Evolutionary conservation across 1,140 invertebrate genomes (phyloP), one percentile per base, ranked within the genome.

Genomic region (Meloidogyne hapla): DNA sequence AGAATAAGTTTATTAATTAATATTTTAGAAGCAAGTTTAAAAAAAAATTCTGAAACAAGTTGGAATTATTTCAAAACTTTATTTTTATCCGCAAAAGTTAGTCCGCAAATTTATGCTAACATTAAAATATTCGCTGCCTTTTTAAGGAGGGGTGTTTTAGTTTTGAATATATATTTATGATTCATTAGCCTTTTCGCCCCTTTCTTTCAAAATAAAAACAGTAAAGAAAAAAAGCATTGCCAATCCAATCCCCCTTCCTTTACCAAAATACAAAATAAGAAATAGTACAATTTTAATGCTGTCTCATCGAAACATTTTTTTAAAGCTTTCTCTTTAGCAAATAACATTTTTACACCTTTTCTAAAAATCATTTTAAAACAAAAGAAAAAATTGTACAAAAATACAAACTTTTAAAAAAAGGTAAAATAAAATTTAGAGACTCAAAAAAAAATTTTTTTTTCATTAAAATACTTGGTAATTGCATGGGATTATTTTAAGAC

Each of bases 301-400:
- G 48, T n/a, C n/a, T 56, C 48, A 56, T 56, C 48, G 48, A 56
- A 56, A 56, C 18, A 18, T 56, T 56, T 56, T 5, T 9, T 21
- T 33, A n/a, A n/a, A n/a, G 42, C 42, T 56, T n/a, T 56, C 48
- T 5, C 48, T 56, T 33, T 56, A 56, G 48, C 48, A 56, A 56
- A 56, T 56, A 56, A 56, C 48, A 56, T 6, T n/a, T 8, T 56
- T n/a, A n/a, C 3, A 8, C 0, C 6, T 6, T n/a, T 15, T 13
- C 40, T 42, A 13, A n/a, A n/a, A 56, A 56, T n/a, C 9, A 33
- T 33, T 0, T n/a, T n/a, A 56, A 56, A 21, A n/a, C 18, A 56
- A 56, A 56, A 56, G 48, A n/a, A 56, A 56, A 56, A n/a, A n/a
- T n/a, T 56, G n/a, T 56, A n/a, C n/a, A 56, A 56, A 56, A n/a